Evolutionary conservation across 2,888 invertebrate species (phyloP).

Genomic region (Agrochola lychnidis): DNA sequence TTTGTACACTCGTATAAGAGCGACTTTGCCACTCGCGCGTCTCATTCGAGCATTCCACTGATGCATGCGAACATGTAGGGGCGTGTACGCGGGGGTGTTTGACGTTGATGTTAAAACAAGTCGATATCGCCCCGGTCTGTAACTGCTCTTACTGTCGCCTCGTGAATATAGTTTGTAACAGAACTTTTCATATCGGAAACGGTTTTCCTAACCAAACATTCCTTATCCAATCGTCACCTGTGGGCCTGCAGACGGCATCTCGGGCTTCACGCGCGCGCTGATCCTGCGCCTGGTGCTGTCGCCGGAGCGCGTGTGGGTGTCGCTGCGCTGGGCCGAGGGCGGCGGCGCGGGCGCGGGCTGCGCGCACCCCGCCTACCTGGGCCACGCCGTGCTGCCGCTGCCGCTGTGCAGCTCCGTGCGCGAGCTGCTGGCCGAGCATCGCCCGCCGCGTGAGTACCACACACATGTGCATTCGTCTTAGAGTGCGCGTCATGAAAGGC

Average conservation of each 20-base stretch:
- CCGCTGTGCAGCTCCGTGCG: conserved; percentile 94
- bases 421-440: conserved; percentile 92
- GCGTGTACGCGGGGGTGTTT: neutral
- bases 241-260: conserved; percentile 90
- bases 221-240: neutral
- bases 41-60: neutral
- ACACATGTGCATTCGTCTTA: neutral
- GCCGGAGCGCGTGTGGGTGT: conserved; percentile 95
- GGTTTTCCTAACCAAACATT: neutral
- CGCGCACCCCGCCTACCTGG: conserved; percentile 90
- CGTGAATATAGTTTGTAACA: neutral
- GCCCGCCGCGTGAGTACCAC: conserved; percentile 77
- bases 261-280: conserved; percentile 96
- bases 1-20: neutral
- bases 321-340: conserved; percentile 90
- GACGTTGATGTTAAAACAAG: neutral
- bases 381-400: conserved; percentile 93
- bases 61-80: neutral
- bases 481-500: too few species aligned
- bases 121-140: neutral
- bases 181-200: neutral
- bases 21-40: neutral
- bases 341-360: conserved; percentile 90
- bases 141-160: neutral
- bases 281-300: conserved; percentile 96